These are phyloP conservation scores for Nestor notabilis DNA, from an alignment of 2,113 vertebrate species.

Conservation along the genomic window DNA sequence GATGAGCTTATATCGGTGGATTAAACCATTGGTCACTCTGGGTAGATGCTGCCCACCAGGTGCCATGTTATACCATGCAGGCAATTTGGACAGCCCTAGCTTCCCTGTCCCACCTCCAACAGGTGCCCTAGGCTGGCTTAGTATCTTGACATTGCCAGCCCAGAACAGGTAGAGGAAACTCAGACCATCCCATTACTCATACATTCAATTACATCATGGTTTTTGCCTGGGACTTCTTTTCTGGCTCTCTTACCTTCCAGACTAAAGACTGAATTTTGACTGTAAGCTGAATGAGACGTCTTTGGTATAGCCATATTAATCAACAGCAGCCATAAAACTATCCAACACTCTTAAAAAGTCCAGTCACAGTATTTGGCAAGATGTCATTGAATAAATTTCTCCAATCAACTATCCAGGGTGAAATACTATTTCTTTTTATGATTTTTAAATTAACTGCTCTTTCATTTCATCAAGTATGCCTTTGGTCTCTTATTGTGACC, in stretches of 20 bases:
- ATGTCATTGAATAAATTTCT: constrained; percentile 38
- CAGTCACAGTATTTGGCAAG: constrained; percentile 52
- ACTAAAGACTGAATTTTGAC: constrained; percentile 15
- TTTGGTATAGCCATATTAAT: constrained; percentile 26
- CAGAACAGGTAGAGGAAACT: neutral
- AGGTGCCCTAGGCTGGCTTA: neutral
- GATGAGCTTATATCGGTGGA: neutral
- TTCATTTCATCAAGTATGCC: constrained; percentile 32
- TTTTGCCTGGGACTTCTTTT: constrained; percentile 3
- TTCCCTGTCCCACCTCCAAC: neutral
- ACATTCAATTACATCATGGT: constrained; percentile 31
- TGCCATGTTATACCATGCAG: neutral
- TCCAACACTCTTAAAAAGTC: neutral
- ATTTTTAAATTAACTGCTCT: constrained; percentile 49
- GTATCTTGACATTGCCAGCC: neutral
- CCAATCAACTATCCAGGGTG: constrained; percentile 12
- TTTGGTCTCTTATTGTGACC: constrained; percentile 20
- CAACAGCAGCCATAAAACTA: constrained; percentile 46
- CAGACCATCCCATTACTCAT: constrained; percentile 30
- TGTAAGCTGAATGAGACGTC: constrained; percentile 19
- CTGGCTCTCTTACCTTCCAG: neutral
- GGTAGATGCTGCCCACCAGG: neutral
- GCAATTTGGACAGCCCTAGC: neutral
- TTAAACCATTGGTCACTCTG: neutral
- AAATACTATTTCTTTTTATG: constrained; percentile 41